A percentile compares a stretch with the other conserved stretches of the same genome.
Conservation (phyloP, 1,140 invertebrate species). For the Danaus melanippus region DNA sequence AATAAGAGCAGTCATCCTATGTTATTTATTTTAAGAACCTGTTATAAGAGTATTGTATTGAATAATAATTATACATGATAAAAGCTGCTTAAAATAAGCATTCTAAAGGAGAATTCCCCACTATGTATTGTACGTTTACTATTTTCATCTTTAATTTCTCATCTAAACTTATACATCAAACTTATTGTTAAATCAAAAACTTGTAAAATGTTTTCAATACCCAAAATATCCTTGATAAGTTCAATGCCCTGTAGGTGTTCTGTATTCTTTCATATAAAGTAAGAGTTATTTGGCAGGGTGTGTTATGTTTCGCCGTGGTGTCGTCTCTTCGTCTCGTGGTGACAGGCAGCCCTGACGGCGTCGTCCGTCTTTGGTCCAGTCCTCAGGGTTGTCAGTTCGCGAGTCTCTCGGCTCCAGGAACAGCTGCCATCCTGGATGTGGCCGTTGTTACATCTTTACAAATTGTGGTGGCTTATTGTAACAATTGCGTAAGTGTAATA, state of each 20-base stretch:
- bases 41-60: too few relatives aligned
- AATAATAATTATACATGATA: too few relatives aligned
- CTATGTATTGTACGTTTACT: too few relatives aligned
- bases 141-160: too few relatives aligned
- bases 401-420: constrained; percentile 31
- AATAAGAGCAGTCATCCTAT: too few relatives aligned
- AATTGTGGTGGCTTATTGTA: constrained; percentile 61
- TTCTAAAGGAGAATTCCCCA: too few relatives aligned
- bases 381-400: constrained; percentile 44
- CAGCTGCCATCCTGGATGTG: constrained; percentile 56
- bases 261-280: not conserved
- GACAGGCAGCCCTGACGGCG: constrained; percentile 63
- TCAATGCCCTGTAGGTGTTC: not conserved
- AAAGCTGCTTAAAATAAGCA: too few relatives aligned
- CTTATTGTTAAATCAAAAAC: too few relatives aligned
- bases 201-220: too few relatives aligned
- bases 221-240: too few relatives aligned
- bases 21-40: too few relatives aligned
- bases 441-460: constrained; percentile 51
- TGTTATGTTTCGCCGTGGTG: constrained; percentile 66
- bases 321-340: constrained; percentile 55
- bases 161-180: too few relatives aligned
- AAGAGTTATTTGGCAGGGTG: constrained; percentile 51
- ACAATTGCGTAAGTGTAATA: constrained; percentile 64
- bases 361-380: constrained; percentile 68